Base-by-base conservation (phyloP, 2,113 vertebrate species). In the Daboia siamensis region DNA sequence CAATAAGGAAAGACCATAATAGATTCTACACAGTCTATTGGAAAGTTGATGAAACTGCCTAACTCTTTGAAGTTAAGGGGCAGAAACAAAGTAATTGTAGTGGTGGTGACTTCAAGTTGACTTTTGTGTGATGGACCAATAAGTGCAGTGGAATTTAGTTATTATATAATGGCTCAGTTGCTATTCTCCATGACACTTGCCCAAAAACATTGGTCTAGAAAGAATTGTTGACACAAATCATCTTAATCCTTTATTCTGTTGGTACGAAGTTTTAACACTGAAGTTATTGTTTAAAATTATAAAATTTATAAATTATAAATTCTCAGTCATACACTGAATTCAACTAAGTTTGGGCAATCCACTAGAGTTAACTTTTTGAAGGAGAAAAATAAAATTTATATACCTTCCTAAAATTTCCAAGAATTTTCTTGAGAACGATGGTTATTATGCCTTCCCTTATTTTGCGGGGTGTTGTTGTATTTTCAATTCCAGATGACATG, bases 401-500 rank as follows among this genome's bases (percentile, higher is more conserved):
- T 56, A 56, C 17, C 55, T 55, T 33, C n/a, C n/a, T 88, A 33
- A 56, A 15, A 33, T 54, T 88, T 39, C 20, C n/a, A 88, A 55
- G 52, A 88, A 88, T 33, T 56, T 8, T 57, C 4, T 44, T 56
- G 33, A 88, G 33, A 20, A 13, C 24, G 11, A 46, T 51, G 46
- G 3, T 51, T 86, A 51, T 48, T 92, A 89, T 92, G 90, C 61
- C 29, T 80, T 85, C 8, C 4, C 0, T 13, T 1, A 69, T 84
- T 54, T 12, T 94, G 91, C 48, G 92, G 69, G 94, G 93, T 93
- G 52, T 92, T 56, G 94, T 93, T 94, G 51, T 94, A 51, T 90
- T 91, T 88, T 44, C 86, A 12, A 89, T 92, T 15, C 0, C 93
- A 99, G 99, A 98, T 11, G 97, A 99, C 87, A 96, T 99, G 97